These are phyloP conservation scores for Timema podura DNA, from an alignment of 2,888 invertebrate genomes.

Conservation along the genomic window DNA sequence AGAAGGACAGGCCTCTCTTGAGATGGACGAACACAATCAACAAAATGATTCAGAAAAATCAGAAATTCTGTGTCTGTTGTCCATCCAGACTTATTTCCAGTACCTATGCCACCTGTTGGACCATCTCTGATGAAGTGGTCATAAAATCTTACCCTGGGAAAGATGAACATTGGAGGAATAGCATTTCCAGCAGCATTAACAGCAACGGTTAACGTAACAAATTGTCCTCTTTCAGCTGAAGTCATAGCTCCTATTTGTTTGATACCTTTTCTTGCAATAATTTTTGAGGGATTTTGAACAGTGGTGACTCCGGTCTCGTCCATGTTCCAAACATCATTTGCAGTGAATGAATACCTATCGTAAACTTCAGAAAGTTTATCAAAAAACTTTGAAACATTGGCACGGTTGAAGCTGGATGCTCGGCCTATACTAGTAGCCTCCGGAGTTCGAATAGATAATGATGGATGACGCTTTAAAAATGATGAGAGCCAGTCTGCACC, in stretches of 20 bases:
- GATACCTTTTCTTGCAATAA: not conserved
- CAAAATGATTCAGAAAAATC: constrained; percentile 5
- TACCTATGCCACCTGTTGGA: constrained; percentile 7
- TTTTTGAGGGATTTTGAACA: constrained; percentile 11
- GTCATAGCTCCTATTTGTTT: constrained; percentile 11
- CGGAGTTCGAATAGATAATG: not conserved
- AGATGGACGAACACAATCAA: constrained; percentile 7
- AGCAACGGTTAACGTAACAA: constrained; percentile 13
- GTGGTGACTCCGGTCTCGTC: not conserved
- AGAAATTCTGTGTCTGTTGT: constrained; percentile 12
- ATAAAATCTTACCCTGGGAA: not conserved
- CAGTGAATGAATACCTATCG: constrained; percentile 1
- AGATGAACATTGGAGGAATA: constrained; percentile 3
- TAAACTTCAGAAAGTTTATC: constrained; percentile 11
- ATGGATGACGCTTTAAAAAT: constrained; percentile 9
- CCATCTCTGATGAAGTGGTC: constrained; percentile 13
- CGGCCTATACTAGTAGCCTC: constrained; percentile 12
- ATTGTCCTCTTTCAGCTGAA: constrained; percentile 5
- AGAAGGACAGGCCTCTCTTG: constrained; percentile 4
- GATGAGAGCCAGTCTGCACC: constrained; percentile 11
- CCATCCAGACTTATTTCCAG: constrained; percentile 10
- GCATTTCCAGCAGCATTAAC: not conserved
- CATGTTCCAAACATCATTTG: constrained; percentile 9
- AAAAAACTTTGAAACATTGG: constrained; percentile 5
- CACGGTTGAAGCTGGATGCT: constrained; percentile 9